Conservation (phyloP, 1,140 invertebrate species). For the Calosoma granatense region DNA sequence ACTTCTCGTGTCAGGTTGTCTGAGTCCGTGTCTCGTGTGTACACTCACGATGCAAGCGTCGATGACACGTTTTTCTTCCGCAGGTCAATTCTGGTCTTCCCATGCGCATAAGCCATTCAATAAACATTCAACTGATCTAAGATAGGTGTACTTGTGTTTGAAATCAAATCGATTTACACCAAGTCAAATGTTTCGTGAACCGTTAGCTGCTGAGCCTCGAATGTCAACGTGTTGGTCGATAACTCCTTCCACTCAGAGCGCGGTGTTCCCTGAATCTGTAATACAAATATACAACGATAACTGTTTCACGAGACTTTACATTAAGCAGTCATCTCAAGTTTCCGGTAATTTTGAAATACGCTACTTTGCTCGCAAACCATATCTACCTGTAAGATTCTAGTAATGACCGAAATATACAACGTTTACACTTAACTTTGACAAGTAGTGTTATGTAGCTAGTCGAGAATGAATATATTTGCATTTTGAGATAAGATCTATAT, state of each 20-base stretch:
- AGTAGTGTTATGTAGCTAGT: too few relatives aligned
- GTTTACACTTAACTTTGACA: too few relatives aligned
- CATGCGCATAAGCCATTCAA: slow-evolving; percentile 18
- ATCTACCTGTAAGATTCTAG: background rate
- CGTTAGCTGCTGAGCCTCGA: background rate
- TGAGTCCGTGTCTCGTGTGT: background rate
- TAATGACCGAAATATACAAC: too few relatives aligned
- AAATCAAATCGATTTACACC: slow-evolving; percentile 22
- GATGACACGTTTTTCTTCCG: background rate
- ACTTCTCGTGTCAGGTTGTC: background rate
- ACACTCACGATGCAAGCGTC: too few relatives aligned
- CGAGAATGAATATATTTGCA: too few relatives aligned
- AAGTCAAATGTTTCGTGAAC: slow-evolving; percentile 18
- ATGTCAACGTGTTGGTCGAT: slow-evolving; percentile 4
- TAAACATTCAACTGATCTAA: slow-evolving; percentile 22
- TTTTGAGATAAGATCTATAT: too few relatives aligned
- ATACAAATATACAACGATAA: too few relatives aligned
- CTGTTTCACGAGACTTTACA: too few relatives aligned
- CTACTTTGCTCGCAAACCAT: background rate
- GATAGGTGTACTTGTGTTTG: slow-evolving; percentile 16
- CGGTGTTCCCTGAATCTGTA: too few relatives aligned
- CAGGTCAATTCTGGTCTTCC: background rate
- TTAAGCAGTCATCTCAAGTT: too few relatives aligned
- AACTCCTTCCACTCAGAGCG: too few relatives aligned
- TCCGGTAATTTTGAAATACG: slow-evolving; percentile 1